A percentile compares a stretch with the other conserved stretches of the same genome.
Conservation (phyloP, 2,113 vertebrate species). For the Nansenia antarctica region DNA sequence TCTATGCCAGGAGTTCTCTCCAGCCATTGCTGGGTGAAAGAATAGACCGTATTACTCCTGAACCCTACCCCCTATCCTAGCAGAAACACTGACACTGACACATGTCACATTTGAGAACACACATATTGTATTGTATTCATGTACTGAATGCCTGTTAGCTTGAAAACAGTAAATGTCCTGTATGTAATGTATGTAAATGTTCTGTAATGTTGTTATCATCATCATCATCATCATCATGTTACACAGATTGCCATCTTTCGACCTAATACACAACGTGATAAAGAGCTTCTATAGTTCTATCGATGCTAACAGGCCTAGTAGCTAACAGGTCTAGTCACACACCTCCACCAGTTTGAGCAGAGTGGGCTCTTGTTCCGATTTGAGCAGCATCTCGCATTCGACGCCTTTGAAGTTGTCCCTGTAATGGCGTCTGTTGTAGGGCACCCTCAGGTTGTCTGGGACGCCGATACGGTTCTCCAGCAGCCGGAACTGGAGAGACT, state of each 20-base stretch:
- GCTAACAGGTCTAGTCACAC: neutral
- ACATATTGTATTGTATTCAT: too few relatives aligned
- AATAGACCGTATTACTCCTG: conserved; percentile 17
- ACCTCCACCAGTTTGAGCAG: conserved; percentile 93
- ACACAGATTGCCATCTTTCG: too few relatives aligned
- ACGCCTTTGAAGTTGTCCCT: conserved; percentile 88
- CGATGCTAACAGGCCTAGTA: neutral
- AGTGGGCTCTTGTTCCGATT: conserved; percentile 84
- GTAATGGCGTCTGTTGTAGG: conserved; percentile 91
- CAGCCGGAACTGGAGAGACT: conserved; percentile 94
- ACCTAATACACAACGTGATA: too few relatives aligned
- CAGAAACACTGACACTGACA: too few relatives aligned
- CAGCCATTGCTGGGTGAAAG: conserved; percentile 86
- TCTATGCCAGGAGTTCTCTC: conserved; percentile 95
- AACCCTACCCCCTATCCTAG: too few relatives aligned
- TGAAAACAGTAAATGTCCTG: too few relatives aligned
- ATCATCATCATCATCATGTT: too few relatives aligned
- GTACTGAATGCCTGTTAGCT: too few relatives aligned
- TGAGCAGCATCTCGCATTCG: conserved; percentile 81
- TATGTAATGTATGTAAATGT: too few relatives aligned
- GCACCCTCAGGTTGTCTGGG: conserved; percentile 86
- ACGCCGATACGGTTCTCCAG: conserved; percentile 96
- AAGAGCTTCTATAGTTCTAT: too few relatives aligned
- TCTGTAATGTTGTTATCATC: too few relatives aligned
- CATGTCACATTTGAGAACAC: too few relatives aligned